Evolutionary conservation across 2,797 vertebrate species (phyloP).

Genomic region (Sphenopsis melanotis): DNA sequence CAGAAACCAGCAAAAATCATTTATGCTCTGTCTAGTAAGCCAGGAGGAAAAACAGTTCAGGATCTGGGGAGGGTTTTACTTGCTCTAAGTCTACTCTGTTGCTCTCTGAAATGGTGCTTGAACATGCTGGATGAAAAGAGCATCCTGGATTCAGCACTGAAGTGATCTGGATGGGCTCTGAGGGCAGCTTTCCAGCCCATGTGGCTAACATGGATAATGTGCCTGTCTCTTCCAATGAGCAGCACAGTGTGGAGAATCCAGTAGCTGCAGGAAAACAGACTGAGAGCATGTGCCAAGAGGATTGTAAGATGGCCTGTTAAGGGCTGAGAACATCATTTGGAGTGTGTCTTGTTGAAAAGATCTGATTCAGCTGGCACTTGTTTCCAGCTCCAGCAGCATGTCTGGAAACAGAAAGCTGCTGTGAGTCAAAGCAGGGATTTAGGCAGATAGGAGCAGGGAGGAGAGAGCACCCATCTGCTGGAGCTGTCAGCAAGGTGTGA

Average conservation of each 20-base stretch:
- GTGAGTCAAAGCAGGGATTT: slow-evolving; percentile 24
- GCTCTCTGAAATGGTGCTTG: neutral
- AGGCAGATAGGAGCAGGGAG: neutral
- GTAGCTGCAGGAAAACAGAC: neutral
- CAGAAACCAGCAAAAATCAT: neutral
- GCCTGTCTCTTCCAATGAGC: neutral
- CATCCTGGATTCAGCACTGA: neutral
- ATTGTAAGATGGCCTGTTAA: neutral
- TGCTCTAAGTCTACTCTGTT: neutral
- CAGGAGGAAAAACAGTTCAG: neutral
- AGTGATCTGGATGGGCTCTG: neutral
- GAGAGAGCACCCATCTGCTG: neutral
- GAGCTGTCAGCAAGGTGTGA: neutral
- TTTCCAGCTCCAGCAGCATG: neutral
- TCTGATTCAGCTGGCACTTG: neutral
- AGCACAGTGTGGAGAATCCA: neutral
- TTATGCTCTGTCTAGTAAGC: neutral
- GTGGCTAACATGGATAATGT: neutral
- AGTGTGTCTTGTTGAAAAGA: neutral
- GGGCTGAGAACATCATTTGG: neutral
- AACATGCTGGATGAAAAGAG: neutral
- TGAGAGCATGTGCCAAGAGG: neutral
- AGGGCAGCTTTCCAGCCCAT: neutral
- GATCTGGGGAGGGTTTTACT: neutral
- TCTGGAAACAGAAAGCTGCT: slow-evolving; percentile 32